phyloP scores from a whole-genome alignment of 2,888 invertebrate genomes.

The Leucania comma region DNA sequence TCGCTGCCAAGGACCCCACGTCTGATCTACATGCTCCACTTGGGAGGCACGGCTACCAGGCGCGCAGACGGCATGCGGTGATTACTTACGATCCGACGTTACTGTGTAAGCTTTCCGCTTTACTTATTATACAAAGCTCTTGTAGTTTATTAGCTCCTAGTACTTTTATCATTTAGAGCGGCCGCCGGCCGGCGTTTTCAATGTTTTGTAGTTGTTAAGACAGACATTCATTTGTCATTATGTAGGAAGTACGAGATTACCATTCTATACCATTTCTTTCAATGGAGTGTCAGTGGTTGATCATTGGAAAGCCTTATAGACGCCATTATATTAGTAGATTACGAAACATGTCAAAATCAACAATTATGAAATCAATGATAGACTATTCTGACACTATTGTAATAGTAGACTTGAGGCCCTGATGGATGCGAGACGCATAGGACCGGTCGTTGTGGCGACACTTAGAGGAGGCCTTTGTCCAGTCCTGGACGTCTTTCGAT shows the following conservation, averaged over 20 bases:
- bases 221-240: no score
- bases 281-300: no score
- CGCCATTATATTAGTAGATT: no score
- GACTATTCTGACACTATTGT: no score
- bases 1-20: conserved; percentile 88
- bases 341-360: no score
- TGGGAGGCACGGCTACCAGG: conserved; percentile 92
- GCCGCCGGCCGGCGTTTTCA: no score
- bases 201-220: no score
- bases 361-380: no score
- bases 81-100: conserved; percentile 81
- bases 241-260: no score
- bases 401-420: no score
- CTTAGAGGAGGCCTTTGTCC: background rate
- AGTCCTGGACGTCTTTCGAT: background rate
- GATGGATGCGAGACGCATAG: background rate
- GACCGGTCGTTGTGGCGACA: background rate
- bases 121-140: background rate
- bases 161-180: background rate
- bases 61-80: conserved; percentile 90
- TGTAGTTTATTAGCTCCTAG: background rate
- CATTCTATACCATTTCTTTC: no score
- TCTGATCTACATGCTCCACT: conserved; percentile 92
- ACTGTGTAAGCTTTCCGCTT: conserved; percentile 66
- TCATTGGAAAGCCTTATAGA: no score